Evolutionary conservation across 2,113 vertebrate species (phyloP).

Genomic region (Sakesphorus luctuosus): DNA sequence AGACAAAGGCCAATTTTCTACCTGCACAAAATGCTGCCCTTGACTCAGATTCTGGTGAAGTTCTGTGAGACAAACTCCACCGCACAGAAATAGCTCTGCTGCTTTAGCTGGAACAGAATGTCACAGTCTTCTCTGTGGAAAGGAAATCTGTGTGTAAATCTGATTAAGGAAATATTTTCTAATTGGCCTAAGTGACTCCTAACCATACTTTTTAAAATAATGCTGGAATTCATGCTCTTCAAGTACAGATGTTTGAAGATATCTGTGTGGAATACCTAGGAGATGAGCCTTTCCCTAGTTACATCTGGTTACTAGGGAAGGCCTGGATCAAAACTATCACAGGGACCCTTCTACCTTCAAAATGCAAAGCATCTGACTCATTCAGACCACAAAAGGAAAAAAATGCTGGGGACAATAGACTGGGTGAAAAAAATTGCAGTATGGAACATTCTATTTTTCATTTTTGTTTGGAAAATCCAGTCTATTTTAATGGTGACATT

Average conservation of each 20-base stretch:
- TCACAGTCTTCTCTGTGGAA: neutral
- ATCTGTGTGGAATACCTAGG: no score
- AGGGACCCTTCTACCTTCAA: neutral
- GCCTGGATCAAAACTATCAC: neutral
- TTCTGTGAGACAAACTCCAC: neutral
- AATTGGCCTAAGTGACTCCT: neutral
- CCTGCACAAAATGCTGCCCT: neutral
- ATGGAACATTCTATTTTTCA: neutral
- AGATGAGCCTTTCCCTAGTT: no score
- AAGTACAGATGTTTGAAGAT: neutral
- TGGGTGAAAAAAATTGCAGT: neutral
- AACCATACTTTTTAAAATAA: neutral
- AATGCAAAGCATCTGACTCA: neutral
- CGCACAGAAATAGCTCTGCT: neutral
- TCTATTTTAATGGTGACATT: neutral
- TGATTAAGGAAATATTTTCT: neutral
- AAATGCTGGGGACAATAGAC: neutral
- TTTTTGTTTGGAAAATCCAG: conserved; percentile 4
- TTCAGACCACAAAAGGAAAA: neutral
- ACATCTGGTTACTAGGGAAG: no score
- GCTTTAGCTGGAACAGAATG: neutral
- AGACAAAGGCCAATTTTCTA: neutral
- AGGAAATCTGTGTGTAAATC: neutral
- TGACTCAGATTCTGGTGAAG: neutral
- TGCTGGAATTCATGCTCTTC: neutral